Base-by-base conservation (phyloP, 2,888 invertebrate species). In the Philaethria dido region DNA sequence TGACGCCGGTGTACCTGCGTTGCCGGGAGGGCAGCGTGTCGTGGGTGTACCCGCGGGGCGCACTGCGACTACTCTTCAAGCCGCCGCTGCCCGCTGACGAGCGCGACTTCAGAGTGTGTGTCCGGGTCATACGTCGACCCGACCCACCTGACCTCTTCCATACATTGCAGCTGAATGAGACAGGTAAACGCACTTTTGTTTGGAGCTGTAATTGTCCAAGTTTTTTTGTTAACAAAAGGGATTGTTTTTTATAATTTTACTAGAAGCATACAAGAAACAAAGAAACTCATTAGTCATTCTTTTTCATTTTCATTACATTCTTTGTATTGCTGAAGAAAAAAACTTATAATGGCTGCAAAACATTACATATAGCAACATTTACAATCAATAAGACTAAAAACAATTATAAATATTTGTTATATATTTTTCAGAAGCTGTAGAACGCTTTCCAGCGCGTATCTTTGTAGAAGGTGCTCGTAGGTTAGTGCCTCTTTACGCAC, bases 11-110 rank as follows among this genome's bases (percentile, higher is more conserved):
- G 44, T 96, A 96, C 87, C 93, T 96, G 60, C 93, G 96, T 33
- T 96, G 96, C 79, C 93, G 95, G 20, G 95, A 95, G 69, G 96
- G 96, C 29, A 88, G 91, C 20, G 94, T 97, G 13, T 93, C 94
- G n/a, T 96, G 96, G 96, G 85, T 94, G 75, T 96, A 96, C 82
- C 96, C 96, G 0, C 93, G 95, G 8, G 96, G 96, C 0, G 96
- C 96, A 0, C 87, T 96, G 18, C 87, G 96, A 22, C 93, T 96
- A 57, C 93, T 96, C 50, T 93, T 96, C 71, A 89, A 94, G 60
- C 93, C 94, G 42, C 93, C 94, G 44, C 86, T 94, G 74, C 94
- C 94, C 11, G 89, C 91, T 25, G 93, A 90, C 69, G 94, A 94
- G 75, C 85, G 89, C 33, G 95, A 95, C 78, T 96, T 96, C 87